Evolutionary conservation across 2,888 invertebrate species (phyloP).

Genomic region (Entomobrya proxima): DNA sequence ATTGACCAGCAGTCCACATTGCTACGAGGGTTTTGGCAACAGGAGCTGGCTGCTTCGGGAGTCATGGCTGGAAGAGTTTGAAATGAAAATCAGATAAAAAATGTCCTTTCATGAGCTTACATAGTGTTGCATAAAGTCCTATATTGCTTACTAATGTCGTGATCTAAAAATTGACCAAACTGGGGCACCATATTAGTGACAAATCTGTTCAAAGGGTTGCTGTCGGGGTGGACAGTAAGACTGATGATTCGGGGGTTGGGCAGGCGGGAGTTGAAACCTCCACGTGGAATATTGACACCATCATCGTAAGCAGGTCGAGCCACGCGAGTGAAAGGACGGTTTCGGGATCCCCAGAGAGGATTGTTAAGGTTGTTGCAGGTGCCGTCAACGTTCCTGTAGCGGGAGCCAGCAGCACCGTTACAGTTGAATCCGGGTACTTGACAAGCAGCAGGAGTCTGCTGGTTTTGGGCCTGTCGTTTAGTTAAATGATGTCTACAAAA

Average conservation of each 20-base stretch:
- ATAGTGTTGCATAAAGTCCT: not conserved
- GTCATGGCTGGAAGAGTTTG: slow-evolving; percentile 48
- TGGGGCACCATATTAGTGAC: slow-evolving; percentile 74
- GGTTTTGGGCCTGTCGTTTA: slow-evolving; percentile 58
- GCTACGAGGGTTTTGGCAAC: slow-evolving; percentile 62
- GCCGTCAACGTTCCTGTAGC: slow-evolving; percentile 75
- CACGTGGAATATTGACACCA: slow-evolving; percentile 75
- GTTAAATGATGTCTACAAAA: slow-evolving; percentile 55
- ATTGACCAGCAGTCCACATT: slow-evolving; percentile 72
- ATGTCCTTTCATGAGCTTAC: not conserved
- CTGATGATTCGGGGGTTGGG: slow-evolving; percentile 89
- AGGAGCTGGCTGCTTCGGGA: slow-evolving; percentile 67
- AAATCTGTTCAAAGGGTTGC: slow-evolving; percentile 78
- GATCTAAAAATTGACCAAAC: slow-evolving; percentile 74
- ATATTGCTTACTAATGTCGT: slow-evolving; percentile 58
- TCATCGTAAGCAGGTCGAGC: slow-evolving; percentile 75
- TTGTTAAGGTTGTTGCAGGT: slow-evolving; percentile 76
- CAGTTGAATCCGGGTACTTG: slow-evolving; percentile 46
- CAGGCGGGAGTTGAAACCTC: slow-evolving; percentile 81
- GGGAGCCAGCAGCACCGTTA: slow-evolving; percentile 9
- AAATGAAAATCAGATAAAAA: slow-evolving; percentile 34
- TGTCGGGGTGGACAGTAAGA: slow-evolving; percentile 82
- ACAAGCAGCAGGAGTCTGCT: slow-evolving; percentile 67
- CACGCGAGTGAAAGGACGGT: slow-evolving; percentile 75
- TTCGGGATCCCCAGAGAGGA: slow-evolving; percentile 76